These are phyloP conservation scores for Bambusicola thoracicus DNA, from an alignment of 2,113 vertebrate genomes.

Conservation along the genomic window DNA sequence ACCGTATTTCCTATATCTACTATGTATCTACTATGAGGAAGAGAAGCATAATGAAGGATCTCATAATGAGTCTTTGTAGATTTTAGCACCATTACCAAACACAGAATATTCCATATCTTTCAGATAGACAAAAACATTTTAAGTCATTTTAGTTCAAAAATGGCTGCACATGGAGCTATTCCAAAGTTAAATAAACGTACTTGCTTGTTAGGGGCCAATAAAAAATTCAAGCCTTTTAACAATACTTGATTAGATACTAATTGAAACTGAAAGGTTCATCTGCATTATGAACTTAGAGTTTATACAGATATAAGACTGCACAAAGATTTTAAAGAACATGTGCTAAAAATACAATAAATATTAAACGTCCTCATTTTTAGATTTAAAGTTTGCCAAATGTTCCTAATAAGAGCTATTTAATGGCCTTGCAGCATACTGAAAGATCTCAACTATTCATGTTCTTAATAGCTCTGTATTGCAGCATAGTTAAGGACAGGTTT, in stretches of 20 bases:
- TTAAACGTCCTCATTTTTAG: neutral
- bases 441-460: slow-evolving; percentile 2
- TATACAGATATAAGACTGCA: neutral
- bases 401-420: neutral
- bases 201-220: neutral
- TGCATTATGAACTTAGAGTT: slow-evolving; percentile 2
- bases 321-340: neutral
- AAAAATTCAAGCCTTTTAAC: neutral
- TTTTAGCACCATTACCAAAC: neutral
- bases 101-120: neutral
- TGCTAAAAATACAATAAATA: neutral
- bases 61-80: neutral
- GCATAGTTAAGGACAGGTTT: neutral
- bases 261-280: slow-evolving; percentile 7
- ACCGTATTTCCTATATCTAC: neutral
- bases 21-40: neutral
- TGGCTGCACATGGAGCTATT: neutral
- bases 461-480: neutral
- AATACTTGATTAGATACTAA: neutral
- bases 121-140: neutral
- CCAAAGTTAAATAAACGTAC: neutral
- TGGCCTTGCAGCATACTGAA: neutral
- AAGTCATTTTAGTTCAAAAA: neutral
- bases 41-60: neutral
- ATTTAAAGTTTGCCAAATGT: neutral